Base-by-base conservation (phyloP, 1,140 invertebrate species). In the Ruditapes philippinarum region DNA sequence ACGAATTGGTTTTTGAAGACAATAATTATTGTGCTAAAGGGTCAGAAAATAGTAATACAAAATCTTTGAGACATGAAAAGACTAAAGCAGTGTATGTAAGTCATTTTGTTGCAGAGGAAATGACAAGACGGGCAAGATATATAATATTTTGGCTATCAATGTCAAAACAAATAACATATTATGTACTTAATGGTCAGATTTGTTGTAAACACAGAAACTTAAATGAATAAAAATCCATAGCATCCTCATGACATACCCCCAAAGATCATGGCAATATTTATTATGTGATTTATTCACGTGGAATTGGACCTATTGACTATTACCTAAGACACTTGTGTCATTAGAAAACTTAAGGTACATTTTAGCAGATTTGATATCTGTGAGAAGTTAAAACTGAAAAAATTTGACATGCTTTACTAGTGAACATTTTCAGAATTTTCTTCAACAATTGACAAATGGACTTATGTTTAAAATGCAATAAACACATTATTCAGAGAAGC, bases 21-120 rank as follows among this genome's bases (percentile, higher is more conserved):
- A 94, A 89, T 0, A 79, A 95, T 1, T 51, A 95, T 28, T 91
- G 95, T 73, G 87, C n/a, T 7, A 7, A 91, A 68, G 92, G 91
- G 70, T 76, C 93, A 78, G 89, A 91, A 70, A 89, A 95, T 17
- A 70, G 95, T 12, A 89, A 87, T 36, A 83, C 79, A 17, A 70
- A 84, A 42, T 28, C 70, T 7, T 60, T 91, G 0, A 4, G 88
- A 68, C 0, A 22, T 12, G 49, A 84, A 19, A 92, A 95, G 76
- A 94, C 95, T 17, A 87, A 40, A 54, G 22, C 84, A 28, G 68
- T 95, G 25, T 95, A 96, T 89, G 79, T 87, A 78, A 76, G 90
- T 60, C 95, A 96, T 92, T 89, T 93, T 38, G 95, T 95, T 1
- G 83, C 87, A 57, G 79, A 90, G 11, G 84, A 49, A 25, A 91